Percentiles rank a stretch among this genome's conserved stretches.
Evolutionary conservation across 2,797 vertebrate species (phyloP).

Genomic region (Lerista edwardsae): DNA sequence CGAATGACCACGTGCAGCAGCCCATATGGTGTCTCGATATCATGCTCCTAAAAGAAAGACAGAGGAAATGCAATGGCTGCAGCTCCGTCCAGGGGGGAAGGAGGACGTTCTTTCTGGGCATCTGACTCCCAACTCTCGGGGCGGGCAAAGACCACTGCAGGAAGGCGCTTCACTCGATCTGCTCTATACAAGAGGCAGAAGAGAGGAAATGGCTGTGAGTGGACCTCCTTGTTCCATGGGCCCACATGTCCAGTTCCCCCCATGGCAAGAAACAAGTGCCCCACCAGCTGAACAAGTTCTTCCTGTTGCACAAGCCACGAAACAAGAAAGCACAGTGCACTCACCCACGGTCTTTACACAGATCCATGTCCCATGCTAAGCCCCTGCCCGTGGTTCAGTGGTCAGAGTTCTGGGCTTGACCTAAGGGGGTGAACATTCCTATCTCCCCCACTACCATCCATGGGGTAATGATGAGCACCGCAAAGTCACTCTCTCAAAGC

Average conservation of each 20-base stretch:
- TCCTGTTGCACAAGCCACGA: neutral
- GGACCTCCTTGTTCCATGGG: no score
- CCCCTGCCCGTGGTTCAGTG: neutral
- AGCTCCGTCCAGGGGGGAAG: neutral
- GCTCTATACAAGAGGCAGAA: neutral
- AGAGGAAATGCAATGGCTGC: slow-evolving; percentile 2
- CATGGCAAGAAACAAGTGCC: neutral
- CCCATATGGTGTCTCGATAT: slow-evolving; percentile 94
- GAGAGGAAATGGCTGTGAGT: no score
- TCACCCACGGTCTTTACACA: neutral
- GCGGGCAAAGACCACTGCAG: no score
- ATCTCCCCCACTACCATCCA: no score
- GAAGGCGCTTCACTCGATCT: neutral
- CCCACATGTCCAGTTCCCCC: no score
- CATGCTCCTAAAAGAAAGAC: slow-evolving; percentile 86
- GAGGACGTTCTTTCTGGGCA: neutral
- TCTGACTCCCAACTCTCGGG: neutral
- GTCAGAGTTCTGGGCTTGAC: neutral
- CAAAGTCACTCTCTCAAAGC: neutral
- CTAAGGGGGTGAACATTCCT: no score
- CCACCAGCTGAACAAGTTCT: neutral
- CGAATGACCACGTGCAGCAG: slow-evolving; percentile 96
- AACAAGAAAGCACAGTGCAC: no score
- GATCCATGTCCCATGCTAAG: neutral
- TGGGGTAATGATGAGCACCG: neutral